A percentile compares a stretch with the other conserved stretches of the same genome.
Evolutionary conservation across 2,797 vertebrate species (phyloP).

Genomic region (Cossypha heuglini): DNA sequence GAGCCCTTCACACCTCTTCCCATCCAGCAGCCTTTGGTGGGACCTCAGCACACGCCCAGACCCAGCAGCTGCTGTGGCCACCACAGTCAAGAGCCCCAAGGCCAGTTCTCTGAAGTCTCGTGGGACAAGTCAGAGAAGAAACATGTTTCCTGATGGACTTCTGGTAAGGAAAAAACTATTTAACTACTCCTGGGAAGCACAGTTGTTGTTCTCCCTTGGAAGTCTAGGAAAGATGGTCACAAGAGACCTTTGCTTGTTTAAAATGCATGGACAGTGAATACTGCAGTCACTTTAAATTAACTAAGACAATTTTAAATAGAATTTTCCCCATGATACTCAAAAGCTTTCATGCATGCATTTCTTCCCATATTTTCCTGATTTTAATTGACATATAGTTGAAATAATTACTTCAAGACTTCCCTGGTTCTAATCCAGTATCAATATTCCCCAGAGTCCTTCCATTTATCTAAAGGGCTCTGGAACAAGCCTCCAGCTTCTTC

Average conservation of each 20-base stretch:
- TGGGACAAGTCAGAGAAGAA: neutral
- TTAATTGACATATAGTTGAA: neutral
- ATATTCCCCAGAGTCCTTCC: neutral
- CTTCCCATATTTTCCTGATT: neutral
- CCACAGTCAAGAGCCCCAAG: neutral
- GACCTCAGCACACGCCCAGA: neutral
- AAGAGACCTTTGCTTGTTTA: neutral
- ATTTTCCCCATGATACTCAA: neutral
- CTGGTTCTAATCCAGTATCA: neutral
- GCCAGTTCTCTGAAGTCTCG: neutral
- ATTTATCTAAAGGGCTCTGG: neutral
- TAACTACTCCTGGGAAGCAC: neutral
- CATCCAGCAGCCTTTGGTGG: neutral
- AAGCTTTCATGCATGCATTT: neutral
- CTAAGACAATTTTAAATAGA: neutral
- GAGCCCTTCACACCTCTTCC: neutral
- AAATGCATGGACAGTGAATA: neutral
- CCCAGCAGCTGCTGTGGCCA: neutral
- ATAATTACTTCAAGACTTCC: neutral
- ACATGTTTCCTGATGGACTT: neutral
- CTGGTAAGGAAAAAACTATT: neutral
- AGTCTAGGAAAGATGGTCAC: neutral
- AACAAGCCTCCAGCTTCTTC: neutral
- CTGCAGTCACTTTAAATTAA: neutral
- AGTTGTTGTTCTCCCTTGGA: neutral